Conservation (phyloP, 2,113 vertebrate species). For the Halichoeres trimaculatus region DNA sequence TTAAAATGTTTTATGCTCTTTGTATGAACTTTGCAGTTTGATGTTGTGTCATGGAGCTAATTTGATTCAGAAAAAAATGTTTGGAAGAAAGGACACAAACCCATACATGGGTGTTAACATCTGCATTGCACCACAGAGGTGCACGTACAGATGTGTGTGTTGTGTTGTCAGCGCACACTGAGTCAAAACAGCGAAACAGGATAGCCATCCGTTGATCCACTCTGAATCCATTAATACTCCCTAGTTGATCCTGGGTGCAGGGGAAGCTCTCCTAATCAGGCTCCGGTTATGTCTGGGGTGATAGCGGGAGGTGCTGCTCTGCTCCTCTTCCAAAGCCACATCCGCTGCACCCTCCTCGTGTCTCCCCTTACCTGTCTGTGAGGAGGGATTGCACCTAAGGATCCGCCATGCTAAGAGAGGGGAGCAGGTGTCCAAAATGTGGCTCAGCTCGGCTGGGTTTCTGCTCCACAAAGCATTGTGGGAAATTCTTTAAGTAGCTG, state of each 20-base stretch:
- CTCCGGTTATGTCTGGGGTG: constrained; percentile 58
- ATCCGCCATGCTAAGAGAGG: background rate
- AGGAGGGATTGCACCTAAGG: constrained; percentile 10
- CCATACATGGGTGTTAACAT: constrained; percentile 67
- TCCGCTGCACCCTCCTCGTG: constrained; percentile 38
- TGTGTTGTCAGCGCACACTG: constrained; percentile 54
- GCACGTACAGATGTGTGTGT: constrained; percentile 68
- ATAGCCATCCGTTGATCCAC: constrained; percentile 79
- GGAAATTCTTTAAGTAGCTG: background rate
- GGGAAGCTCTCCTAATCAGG: constrained; percentile 60
- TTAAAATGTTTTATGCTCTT: constrained; percentile 1
- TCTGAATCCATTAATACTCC: constrained; percentile 78
- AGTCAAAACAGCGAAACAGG: constrained; percentile 72
- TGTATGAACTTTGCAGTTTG: background rate
- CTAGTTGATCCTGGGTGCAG: constrained; percentile 69
- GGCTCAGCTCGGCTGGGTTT: background rate
- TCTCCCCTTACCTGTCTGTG: constrained; percentile 59
- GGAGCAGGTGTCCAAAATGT: background rate
- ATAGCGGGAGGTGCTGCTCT: constrained; percentile 49
- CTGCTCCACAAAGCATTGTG: background rate
- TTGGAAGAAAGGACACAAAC: constrained; percentile 14
- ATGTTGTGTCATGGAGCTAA: constrained; percentile 11
- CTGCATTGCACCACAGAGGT: constrained; percentile 76
- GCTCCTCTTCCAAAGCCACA: constrained; percentile 41
- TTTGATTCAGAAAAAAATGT: constrained; percentile 4